Base-by-base conservation (phyloP, 2,113 vertebrate genomes). In the Pelodiscus sinensis region DNA sequence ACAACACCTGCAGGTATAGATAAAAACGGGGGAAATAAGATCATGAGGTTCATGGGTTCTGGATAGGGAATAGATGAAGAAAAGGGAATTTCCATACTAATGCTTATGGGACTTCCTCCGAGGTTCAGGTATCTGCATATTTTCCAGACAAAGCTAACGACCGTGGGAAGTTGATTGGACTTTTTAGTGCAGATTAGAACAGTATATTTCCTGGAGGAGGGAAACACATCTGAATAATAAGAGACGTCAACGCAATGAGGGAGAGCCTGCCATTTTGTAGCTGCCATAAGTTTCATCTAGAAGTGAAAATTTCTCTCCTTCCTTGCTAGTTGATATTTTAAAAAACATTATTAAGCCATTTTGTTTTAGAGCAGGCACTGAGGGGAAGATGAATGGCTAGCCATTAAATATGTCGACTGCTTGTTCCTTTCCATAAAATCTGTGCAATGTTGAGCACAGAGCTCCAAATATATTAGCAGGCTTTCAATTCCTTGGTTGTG, bases 401-500 rank as follows among this genome's bases (percentile, higher is more conserved):
- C 88, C 1, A 0, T 92, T 81, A 75, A 65, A 85, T 92, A 68
- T 91, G 89, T 29, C 62, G 31, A 21, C 81, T 92, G 8, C 52
- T 79, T 85, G 82, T 94, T 85, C 60, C 81, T 79, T 44, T 87
- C 81, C 27, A 81, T 95, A 97, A 97, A 97, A 95, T 50, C 51
- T 51, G 51, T 79, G 91, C 88, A 88, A 84, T 29, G 25, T 84
- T 71, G 73, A 97, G 84, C 84, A 91, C 81, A 81, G 83, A 95
- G 38, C 73, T 87, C 84, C 78, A 87, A 95, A 95, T 68, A 79
- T 92, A 92, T 86, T 94, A 88, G 83, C 94, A 79, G 29, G 85
- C 3, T 55, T 87, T 54, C 44, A 90, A 52, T n/a, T 95, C 88
- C 80, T 90, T 87, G 2, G 4, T 80, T 90, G 92, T 90, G 92